Evolutionary conservation across 2,797 vertebrate species (phyloP), one percentile per base, ranked within the genome.

Genomic region (Tapera naevia): DNA sequence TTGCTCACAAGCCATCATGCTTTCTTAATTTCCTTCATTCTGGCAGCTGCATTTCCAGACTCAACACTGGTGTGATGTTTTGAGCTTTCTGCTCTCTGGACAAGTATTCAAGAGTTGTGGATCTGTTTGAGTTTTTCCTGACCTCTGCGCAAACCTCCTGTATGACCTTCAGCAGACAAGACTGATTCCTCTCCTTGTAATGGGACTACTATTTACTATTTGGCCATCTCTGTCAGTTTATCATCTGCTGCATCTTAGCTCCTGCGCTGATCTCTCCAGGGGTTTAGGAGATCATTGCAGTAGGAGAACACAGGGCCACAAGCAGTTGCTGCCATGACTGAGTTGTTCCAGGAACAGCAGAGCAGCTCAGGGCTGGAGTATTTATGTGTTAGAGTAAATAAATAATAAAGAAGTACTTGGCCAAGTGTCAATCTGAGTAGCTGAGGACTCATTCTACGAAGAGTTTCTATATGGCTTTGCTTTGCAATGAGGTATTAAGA

Each of bases 201-300:
- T 16, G 8, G 2, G 1, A 46, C 12, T 64, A 35, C 39, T 25
- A 27, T 32, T 33, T 69, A 12, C 28, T 56, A 2, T 61, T 51
- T 39, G 60, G 14, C 6, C 24, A 41, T 9, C 9, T n/a, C 19
- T 27, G 28, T 62, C 4, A 0, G 8, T 50, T 30, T 21, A 9
- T 39, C 57, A 9, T 39, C 57, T 33, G 24, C 41, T 17, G 41
- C 56, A 30, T n/a, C n/a, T 74, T 22, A 28, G 11, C 54, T 72
- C 45, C 41, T 24, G 9, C 1, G 0, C 48, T 48, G 75, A 58
- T 23, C 54, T 45, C 45, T n/a, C 33, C 3, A 1, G 7, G 22
- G 11, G 2, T 50, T 75, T 32, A 66, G 71, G 62, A 58, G 33
- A 48, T 17, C 16, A 13, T 24, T 35, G 37, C 57, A 30, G 35